Evolutionary conservation across 2,113 vertebrate genomes (phyloP), one percentile per base, ranked within the genome.

Genomic region (Todiramphus saurophagus): DNA sequence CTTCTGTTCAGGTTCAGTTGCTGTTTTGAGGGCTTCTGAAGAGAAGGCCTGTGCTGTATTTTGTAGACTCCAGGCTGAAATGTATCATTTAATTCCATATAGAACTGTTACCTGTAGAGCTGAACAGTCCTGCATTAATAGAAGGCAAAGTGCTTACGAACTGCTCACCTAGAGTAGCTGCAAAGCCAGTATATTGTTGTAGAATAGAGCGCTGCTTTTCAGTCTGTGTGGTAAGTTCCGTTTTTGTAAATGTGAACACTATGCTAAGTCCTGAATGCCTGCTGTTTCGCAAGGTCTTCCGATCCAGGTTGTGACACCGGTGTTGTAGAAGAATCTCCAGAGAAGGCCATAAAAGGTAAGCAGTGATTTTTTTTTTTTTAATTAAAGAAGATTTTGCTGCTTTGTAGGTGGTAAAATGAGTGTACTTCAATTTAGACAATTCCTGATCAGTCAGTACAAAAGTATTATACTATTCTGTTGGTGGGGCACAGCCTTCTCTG

Each of bases 281-380:
- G 35, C 28, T 95, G 6, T 94, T 95, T 90, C 16, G 89, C 60
- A 53, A 99, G 99, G 94, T 98, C 95, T 48, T 99, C 98, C 55
- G 98, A 98, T 67, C 97, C 98, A 66, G 98, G 96, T 20, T 97
- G 89, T 87, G 98, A 98, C 43, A 84, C 98, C 31, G 96, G 87
- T 63, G 91, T 99, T 63, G 99, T 99, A 55, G 99, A 99, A 94
- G 99, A 99, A 93, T 99, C 99, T 59, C 99, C 99, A 81, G 97
- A 98, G 39, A 99, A 99, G 97, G 97, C 95, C 70, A 89, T 97
- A 70, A 95, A 93, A 76, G 98, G 99, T 99, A 96, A 96, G 95
- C 96, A 17, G 69, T 43, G 10, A 46, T 55, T 23, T 41, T 13
- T 33, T 30, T 30, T 59, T 23, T 28, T 74, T 75, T n/a, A 10